Base-by-base conservation (phyloP, 2,888 invertebrate species). In the Odontomyia ornata region DNA sequence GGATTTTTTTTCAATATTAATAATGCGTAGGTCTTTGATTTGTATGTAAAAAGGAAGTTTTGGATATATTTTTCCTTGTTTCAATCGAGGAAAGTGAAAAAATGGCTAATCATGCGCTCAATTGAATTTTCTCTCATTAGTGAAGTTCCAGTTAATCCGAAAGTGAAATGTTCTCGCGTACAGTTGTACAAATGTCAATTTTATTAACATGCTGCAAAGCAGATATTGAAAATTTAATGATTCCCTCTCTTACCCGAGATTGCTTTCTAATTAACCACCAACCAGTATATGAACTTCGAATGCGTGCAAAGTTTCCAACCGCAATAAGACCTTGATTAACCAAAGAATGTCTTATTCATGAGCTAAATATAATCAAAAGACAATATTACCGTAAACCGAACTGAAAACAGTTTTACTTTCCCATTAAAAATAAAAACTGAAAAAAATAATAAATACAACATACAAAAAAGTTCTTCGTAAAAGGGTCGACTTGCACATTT, bases 181-280 rank as follows among this genome's bases (percentile, higher is more conserved):
- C 9, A 9, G 18, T 43, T 56, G 52, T 72, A 72, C 56, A 72
- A 72, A 72, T 72, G 71, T 18, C 71, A 23, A 72, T 56, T 72
- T 72, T 52, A 52, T 72, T 52, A 27, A 28, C 56, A 28, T 56
- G 25, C 9, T 36, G 3, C 9, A 72, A 72, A 27, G 30, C 27
- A 56, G n/a, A 60, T 18, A 60, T 23, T 60, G 60, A 60, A 23
- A 36, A 67, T 15, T 43, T 0, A 11, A 18, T 72, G 27, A 28
- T 72, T 69, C 27, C 52, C 4, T 52, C 52, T 15, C 52, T 15
- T 13, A 4, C 18, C 47, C n/a, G 28, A 47, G 52, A 27, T 27
- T 27, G 28, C 71, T 72, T 72, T 72, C 71, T 72, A 72, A 72
- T 72, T 72, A 72, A 72, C 52, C 25, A 25, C 18, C 11, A 36